Evolutionary conservation across 2,113 vertebrate genomes (phyloP), one percentile per base, ranked within the genome.

Genomic region (Misgurnus mizolepis): DNA sequence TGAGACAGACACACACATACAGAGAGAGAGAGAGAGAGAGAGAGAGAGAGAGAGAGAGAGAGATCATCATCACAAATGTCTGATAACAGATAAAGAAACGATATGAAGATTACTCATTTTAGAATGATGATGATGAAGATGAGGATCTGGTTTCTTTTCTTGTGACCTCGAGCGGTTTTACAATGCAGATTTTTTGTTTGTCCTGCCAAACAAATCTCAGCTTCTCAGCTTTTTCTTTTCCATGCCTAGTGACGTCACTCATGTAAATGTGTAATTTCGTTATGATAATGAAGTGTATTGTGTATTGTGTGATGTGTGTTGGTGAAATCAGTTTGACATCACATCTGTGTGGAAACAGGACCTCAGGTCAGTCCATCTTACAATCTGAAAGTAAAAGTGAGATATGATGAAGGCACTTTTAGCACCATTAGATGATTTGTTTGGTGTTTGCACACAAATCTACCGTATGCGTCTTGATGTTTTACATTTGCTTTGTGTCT

Each of bases 1-100:
- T 76, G 74, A 76, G 74, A 76, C 27, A 8, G 7, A n/a, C 55
- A n/a, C 49, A 7, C 55, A 58, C 17, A 18, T 1, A 53, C 49
- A 53, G 11, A 53, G 9, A 53, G 49, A 53, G 10, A 58, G 55
- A 18, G 6, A 58, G 55, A 18, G 6, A 58, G 55, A 58, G 15
- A 56, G 55, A 56, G 15, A 56, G 55, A 53, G 5, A 22, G 6
- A 58, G 55, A 58, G 15, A 56, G 55, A 56, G 15, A 56, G 55
- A 53, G 5, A 22, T 22, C 22, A 22, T 22, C 5, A 45, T 53
- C 50, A 15, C 27, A 34, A 34, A 34, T 34, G 27, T 34, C 27
- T 34, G 27, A 34, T 34, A 34, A 34, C 27, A 34, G 2, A 34
- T 34, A 34, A 34, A 34, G 27, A 34, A 34, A 34, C 27, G 27